phyloP scores from a whole-genome alignment of 2,797 vertebrate species.

The Gallinago nigripennis region DNA sequence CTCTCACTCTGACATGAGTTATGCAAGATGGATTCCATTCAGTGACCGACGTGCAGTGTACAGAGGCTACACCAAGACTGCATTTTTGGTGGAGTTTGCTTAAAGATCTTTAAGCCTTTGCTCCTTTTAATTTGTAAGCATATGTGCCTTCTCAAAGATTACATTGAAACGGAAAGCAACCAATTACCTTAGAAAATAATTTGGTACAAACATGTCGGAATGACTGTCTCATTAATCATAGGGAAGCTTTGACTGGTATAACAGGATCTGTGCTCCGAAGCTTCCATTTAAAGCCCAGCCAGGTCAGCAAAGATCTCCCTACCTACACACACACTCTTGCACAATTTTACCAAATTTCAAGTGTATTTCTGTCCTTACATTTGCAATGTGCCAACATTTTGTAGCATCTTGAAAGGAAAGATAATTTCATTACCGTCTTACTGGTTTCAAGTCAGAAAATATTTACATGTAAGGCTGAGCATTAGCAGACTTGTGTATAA shows the following conservation, averaged over 20 bases:
- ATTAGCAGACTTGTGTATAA: background rate
- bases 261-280: background rate
- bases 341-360: background rate
- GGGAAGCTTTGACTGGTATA: background rate
- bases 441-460: background rate
- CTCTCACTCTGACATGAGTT: background rate
- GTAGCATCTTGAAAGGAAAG: background rate
- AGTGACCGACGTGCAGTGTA: fast-evolving
- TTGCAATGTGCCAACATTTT: background rate
- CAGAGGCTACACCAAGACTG: background rate
- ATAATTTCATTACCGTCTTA: background rate
- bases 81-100: background rate
- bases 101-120: background rate
- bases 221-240: background rate
- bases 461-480: background rate
- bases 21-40: fast-evolving
- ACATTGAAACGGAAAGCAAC: slow-evolving; percentile 10
- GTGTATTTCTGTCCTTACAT: background rate
- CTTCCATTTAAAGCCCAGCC: background rate
- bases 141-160: background rate
- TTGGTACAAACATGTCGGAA: background rate
- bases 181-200: background rate
- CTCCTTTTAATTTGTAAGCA: background rate
- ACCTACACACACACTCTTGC: background rate
- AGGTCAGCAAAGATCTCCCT: background rate